Conservation (phyloP, 1,140 invertebrate genomes). For the Eueides isabella region DNA sequence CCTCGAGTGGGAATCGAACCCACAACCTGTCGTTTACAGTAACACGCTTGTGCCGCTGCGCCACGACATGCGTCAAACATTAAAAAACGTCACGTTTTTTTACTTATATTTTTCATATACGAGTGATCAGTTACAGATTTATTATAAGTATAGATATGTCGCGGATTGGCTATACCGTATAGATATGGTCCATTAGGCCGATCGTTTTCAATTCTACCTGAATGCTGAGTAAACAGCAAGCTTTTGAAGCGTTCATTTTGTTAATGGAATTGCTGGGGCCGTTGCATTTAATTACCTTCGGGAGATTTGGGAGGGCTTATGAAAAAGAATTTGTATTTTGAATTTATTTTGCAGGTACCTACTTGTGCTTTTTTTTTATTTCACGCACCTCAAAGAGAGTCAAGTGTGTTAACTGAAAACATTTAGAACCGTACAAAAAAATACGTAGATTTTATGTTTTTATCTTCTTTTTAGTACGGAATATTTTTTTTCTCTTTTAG, state of each 20-base stretch:
- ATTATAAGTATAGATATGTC: background rate
- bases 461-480: too few relatives aligned
- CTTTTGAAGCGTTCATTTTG: slow-evolving; percentile 22
- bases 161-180: background rate
- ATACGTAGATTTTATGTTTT: too few relatives aligned
- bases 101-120: too few relatives aligned
- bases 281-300: slow-evolving; percentile 25
- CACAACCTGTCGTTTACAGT: too few relatives aligned
- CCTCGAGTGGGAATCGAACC: too few relatives aligned
- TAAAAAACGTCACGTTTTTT: too few relatives aligned
- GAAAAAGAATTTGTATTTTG: background rate
- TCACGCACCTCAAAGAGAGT: background rate
- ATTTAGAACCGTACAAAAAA: too few relatives aligned
- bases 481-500: too few relatives aligned
- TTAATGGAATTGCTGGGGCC: slow-evolving; percentile 25
- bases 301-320: background rate
- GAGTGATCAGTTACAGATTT: too few relatives aligned
- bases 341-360: background rate
- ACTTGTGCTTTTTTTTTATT: background rate
- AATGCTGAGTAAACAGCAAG: slow-evolving; percentile 20
- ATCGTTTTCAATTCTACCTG: slow-evolving; percentile 20
- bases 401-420: too few relatives aligned
- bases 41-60: too few relatives aligned
- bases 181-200: slow-evolving; percentile 16
- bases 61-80: too few relatives aligned